Percentiles rank a stretch among this genome's conserved stretches.
Evolutionary conservation across 2,888 invertebrate genomes (phyloP).

Genomic region (Dendrolimus pini): DNA sequence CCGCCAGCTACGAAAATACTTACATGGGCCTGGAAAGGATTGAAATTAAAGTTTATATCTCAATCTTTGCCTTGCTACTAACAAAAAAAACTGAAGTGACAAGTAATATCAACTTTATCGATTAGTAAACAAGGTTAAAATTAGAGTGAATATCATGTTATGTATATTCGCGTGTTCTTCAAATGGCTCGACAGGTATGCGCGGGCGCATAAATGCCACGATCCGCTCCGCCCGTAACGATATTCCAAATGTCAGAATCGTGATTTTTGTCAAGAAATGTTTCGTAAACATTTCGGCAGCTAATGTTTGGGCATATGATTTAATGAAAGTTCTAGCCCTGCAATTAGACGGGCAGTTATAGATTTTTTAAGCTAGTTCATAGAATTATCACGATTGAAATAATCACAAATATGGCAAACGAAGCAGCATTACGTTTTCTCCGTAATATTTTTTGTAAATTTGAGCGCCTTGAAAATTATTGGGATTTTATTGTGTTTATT

Average conservation of each 20-base stretch:
- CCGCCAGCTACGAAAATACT: too few species aligned
- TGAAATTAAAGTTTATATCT: too few species aligned
- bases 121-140: not conserved
- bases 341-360: conserved; percentile 3
- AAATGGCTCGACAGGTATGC: conserved; percentile 46
- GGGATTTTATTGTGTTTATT: too few species aligned
- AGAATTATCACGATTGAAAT: not conserved
- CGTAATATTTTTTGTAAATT: too few species aligned
- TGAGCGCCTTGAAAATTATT: not conserved
- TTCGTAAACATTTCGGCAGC: conserved; percentile 45
- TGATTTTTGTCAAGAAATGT: conserved; percentile 67
- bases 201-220: conserved; percentile 57
- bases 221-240: conserved; percentile 53
- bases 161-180: conserved; percentile 16
- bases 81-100: too few species aligned
- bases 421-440: too few species aligned
- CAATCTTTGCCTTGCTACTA: too few species aligned
- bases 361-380: not conserved
- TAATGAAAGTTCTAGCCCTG: conserved; percentile 5
- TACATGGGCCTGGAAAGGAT: too few species aligned
- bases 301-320: conserved; percentile 27
- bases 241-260: conserved; percentile 71
- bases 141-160: not conserved
- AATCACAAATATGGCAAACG: too few species aligned
- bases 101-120: too few species aligned